Conservation (phyloP, 2,113 vertebrate genomes). For the Nestor notabilis region DNA sequence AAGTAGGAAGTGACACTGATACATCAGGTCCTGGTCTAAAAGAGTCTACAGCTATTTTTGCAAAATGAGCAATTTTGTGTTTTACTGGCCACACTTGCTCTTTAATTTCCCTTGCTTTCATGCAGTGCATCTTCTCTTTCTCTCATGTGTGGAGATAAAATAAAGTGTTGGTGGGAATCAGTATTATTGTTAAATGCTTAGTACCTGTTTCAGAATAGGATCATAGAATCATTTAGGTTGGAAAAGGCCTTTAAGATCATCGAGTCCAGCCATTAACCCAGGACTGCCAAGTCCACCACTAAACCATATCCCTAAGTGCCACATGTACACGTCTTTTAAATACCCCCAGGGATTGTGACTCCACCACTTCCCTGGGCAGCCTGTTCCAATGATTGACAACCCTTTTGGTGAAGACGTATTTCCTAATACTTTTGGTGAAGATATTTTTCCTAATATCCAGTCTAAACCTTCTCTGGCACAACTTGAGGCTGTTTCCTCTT, state of each 20-base stretch:
- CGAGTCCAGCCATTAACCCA: background rate
- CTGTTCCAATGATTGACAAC: background rate
- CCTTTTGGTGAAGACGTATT: background rate
- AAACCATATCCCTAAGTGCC: background rate
- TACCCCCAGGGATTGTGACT: background rate
- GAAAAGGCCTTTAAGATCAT: background rate
- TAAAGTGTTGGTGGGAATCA: background rate
- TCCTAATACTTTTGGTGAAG: background rate
- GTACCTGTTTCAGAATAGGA: background rate
- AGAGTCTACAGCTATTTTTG: background rate
- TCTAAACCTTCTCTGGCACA: background rate
- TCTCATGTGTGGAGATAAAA: background rate
- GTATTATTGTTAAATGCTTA: background rate
- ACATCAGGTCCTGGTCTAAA: background rate
- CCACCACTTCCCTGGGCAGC: background rate
- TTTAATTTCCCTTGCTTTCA: conserved; percentile 8
- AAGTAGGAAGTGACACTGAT: background rate
- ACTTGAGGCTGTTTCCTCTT: background rate
- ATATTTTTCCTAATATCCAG: background rate
- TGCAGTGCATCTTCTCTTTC: background rate
- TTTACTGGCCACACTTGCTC: background rate
- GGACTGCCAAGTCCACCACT: background rate
- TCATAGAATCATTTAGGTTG: background rate
- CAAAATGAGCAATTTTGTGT: background rate
- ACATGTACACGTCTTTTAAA: background rate